Percentiles rank a stretch among this genome's conserved stretches.
Evolutionary conservation across 2,113 vertebrate genomes (phyloP).

Genomic region (Pterophyllum scalare): DNA sequence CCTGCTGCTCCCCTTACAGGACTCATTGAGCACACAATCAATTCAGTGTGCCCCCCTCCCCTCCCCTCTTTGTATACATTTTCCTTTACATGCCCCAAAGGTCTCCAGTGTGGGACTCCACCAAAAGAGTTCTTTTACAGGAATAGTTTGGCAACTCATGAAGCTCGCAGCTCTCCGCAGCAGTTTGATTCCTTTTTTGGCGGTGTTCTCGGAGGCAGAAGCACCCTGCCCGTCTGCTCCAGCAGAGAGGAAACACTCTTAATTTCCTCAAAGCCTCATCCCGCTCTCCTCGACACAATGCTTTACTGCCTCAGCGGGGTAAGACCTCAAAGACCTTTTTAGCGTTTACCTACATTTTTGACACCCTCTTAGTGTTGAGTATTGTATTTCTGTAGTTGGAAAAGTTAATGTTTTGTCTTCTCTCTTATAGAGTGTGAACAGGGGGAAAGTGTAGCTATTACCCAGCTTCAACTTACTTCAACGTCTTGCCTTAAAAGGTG

Average conservation of each 20-base stretch:
- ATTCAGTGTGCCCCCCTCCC: background rate
- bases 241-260: constrained; percentile 68
- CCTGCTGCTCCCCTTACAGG: constrained; percentile 20
- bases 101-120: constrained; percentile 45
- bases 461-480: constrained; percentile 79
- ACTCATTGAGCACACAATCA: background rate
- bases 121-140: constrained; percentile 76
- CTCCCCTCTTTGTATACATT: constrained; percentile 40
- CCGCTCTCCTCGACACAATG: constrained; percentile 10
- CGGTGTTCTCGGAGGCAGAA: constrained; percentile 73
- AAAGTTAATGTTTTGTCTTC: background rate
- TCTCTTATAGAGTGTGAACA: background rate
- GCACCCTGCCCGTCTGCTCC: constrained; percentile 57
- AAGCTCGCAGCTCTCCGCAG: constrained; percentile 49
- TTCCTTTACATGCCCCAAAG: constrained; percentile 53
- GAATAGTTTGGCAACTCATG: constrained; percentile 80
- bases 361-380: constrained; percentile 56
- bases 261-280: constrained; percentile 65
- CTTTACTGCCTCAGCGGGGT: constrained; percentile 49
- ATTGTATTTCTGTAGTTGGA: constrained; percentile 78
- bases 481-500: constrained; percentile 85
- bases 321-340: constrained; percentile 41
- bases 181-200: constrained; percentile 83
- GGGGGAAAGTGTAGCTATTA: constrained; percentile 52
- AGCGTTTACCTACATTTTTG: constrained; percentile 29